These are phyloP conservation scores for Platycheirus rosarum DNA, from an alignment of 2,888 invertebrate species.

Conservation along the genomic window DNA sequence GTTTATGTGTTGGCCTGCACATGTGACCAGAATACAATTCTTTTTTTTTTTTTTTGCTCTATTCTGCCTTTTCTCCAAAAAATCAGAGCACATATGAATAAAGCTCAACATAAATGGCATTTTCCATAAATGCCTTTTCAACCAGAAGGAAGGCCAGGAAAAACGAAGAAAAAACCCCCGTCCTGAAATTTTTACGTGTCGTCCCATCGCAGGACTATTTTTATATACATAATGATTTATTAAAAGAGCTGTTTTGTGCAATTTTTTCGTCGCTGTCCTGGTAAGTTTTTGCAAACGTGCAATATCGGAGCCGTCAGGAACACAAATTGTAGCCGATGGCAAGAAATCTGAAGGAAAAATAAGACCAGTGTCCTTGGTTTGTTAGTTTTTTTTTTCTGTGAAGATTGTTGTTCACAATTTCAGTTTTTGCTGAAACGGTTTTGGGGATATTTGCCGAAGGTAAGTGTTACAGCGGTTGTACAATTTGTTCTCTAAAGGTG, in stretches of 20 bases:
- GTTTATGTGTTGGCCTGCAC: conserved; percentile 48
- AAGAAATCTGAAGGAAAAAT: conserved; percentile 37
- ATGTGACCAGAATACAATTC: conserved; percentile 49
- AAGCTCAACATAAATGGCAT: conserved; percentile 65
- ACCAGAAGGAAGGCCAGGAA: conserved; percentile 46
- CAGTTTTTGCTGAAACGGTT: conserved; percentile 11
- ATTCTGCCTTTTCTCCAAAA: conserved; percentile 25
- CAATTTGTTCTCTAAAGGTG: neutral
- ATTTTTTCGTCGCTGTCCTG: conserved; percentile 5
- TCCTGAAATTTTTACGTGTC: conserved; percentile 44
- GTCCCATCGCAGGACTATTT: conserved; percentile 58
- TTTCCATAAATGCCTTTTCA: conserved; percentile 63
- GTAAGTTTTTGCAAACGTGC: conserved; percentile 55
- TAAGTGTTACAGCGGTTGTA: conserved; percentile 16
- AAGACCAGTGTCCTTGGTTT: conserved; percentile 33
- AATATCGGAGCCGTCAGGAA: conserved; percentile 62
- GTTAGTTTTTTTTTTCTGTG: conserved; percentile 23
- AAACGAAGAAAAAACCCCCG: conserved; percentile 14
- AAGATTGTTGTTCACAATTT: conserved; percentile 41
- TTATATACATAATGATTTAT: conserved; percentile 68
- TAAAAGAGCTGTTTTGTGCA: conserved; percentile 66
- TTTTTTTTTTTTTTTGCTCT: conserved; percentile 30
- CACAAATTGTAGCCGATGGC: conserved; percentile 65
- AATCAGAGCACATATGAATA: conserved; percentile 68
- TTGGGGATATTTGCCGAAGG: conserved; percentile 12